Evolutionary conservation across 2,113 vertebrate genomes (phyloP).

Genomic region (Eulemur rufifrons): DNA sequence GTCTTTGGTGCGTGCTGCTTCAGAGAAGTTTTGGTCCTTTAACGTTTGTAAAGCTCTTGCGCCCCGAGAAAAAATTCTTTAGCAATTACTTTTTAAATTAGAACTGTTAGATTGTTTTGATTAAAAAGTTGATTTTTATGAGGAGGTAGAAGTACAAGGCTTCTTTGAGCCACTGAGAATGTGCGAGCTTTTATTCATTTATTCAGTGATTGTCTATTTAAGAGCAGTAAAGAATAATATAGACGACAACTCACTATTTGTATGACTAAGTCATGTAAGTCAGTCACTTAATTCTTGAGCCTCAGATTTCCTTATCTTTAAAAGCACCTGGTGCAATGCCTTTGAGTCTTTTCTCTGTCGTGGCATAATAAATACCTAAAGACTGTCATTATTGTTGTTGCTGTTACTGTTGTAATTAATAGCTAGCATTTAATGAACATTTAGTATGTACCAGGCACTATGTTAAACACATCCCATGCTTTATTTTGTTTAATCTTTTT

Average conservation of each 20-base stretch:
- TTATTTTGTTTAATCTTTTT: conserved; percentile 57
- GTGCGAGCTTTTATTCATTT: conserved; percentile 32
- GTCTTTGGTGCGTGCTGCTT: neutral
- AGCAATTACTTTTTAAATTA: conserved; percentile 39
- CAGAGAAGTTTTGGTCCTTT: conserved; percentile 22
- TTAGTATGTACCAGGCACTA: conserved; percentile 1
- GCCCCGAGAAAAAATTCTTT: conserved; percentile 10
- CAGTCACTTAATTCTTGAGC: conserved; percentile 31
- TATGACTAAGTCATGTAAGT: neutral
- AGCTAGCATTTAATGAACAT: conserved; percentile 57
- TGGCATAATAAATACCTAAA: conserved; percentile 52
- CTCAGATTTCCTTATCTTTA: conserved; percentile 49
- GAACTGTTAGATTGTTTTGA: conserved; percentile 9
- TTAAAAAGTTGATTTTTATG: conserved; percentile 44
- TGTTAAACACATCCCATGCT: neutral
- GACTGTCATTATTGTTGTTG: conserved; percentile 9
- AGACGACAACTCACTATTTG: neutral
- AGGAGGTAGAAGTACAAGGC: neutral
- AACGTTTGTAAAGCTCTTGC: neutral
- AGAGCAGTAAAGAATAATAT: neutral
- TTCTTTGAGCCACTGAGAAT: neutral
- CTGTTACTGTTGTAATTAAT: conserved; percentile 53
- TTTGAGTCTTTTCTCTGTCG: conserved; percentile 48
- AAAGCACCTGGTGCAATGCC: neutral
- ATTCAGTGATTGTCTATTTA: neutral